phyloP scores from a whole-genome alignment of 1,140 invertebrate species.

The Procambarus clarkii region DNA sequence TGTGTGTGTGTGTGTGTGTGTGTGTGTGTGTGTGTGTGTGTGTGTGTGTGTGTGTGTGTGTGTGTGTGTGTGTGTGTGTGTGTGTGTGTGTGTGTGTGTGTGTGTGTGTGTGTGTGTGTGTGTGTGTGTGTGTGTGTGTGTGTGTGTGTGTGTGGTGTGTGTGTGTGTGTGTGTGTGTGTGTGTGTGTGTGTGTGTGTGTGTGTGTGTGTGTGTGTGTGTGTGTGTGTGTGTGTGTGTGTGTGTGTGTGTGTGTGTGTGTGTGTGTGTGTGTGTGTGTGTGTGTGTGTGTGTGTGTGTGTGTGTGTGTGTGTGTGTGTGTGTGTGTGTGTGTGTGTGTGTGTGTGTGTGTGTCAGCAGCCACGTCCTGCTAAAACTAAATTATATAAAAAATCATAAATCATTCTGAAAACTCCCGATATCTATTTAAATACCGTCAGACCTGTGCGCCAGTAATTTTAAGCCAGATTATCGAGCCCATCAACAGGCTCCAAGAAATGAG shows the following conservation, averaged over 20 bases:
- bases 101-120: conserved; percentile 50
- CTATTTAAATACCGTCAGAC: too few species aligned
- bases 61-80: conserved; percentile 32
- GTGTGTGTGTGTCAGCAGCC: too few species aligned
- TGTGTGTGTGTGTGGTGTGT: too few species aligned
- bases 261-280: conserved; percentile 28
- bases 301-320: conserved; percentile 30
- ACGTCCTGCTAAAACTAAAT: too few species aligned
- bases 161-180: conserved; percentile 23
- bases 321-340: conserved; percentile 42
- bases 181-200: conserved; percentile 49
- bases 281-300: conserved; percentile 38
- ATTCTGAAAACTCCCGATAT: too few species aligned
- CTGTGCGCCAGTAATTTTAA: too few species aligned
- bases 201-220: conserved; percentile 43
- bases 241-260: conserved; percentile 31
- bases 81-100: conserved; percentile 56
- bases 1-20: not conserved
- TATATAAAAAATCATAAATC: too few species aligned
- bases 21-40: conserved; percentile 1
- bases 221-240: conserved; percentile 24
- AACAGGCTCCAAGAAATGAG: too few species aligned
- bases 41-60: conserved; percentile 4
- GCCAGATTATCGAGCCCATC: too few species aligned
- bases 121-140: conserved; percentile 46